A percentile compares a stretch with the other conserved stretches of the same genome.
Conservation (phyloP, 2,797 vertebrate genomes). For the Eptatretus atami region DNA sequence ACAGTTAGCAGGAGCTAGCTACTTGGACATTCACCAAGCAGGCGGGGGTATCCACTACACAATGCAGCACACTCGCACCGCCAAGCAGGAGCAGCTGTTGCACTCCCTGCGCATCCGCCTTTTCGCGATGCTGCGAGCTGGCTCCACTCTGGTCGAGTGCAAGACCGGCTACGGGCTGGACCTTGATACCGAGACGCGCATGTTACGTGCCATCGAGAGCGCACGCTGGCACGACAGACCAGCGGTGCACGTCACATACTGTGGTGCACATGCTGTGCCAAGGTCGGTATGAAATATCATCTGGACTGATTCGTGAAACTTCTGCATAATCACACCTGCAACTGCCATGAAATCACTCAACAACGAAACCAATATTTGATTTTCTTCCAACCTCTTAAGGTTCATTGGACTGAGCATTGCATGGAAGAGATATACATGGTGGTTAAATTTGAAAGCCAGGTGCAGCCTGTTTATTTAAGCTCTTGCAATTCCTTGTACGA, state of each 20-base stretch:
- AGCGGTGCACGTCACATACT: constrained; percentile 58
- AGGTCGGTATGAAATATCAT: constrained; percentile 18
- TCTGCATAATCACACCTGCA: too few species aligned
- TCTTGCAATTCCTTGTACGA: too few species aligned
- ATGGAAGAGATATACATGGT: too few species aligned
- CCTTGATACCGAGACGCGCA: constrained; percentile 46
- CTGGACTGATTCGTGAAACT: too few species aligned
- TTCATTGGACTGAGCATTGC: too few species aligned
- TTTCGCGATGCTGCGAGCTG: constrained; percentile 29
- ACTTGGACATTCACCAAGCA: constrained; percentile 71
- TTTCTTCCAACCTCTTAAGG: too few species aligned
- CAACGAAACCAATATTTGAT: too few species aligned
- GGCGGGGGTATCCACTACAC: constrained; percentile 85
- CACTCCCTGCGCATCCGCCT: constrained; percentile 21
- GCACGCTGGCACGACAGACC: constrained; percentile 23
- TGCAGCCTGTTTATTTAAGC: too few species aligned
- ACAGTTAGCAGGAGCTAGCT: constrained; percentile 59
- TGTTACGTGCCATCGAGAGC: constrained; percentile 44
- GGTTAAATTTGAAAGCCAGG: too few species aligned
- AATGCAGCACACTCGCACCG: constrained; percentile 32
- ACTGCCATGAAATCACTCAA: too few species aligned
- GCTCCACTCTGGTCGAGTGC: constrained; percentile 64
- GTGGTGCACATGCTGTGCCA: constrained; percentile 61
- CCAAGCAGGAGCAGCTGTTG: constrained; percentile 24
- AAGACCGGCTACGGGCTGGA: constrained; percentile 77